phyloP scores from a whole-genome alignment of 2,888 invertebrate species.

The Acanthosoma haemorrhoidale region DNA sequence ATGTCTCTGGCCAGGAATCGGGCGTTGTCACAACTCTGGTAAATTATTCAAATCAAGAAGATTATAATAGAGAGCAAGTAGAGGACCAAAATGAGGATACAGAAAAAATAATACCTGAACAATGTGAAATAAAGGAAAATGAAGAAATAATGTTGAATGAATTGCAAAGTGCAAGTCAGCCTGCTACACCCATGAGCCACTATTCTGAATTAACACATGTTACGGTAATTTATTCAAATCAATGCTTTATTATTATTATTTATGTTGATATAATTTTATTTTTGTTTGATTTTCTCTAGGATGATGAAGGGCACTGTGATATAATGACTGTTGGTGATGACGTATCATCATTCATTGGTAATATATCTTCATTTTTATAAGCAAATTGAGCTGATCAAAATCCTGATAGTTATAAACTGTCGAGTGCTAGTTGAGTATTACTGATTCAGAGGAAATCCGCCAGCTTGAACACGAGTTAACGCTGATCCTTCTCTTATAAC shows the following conservation, averaged over 20 bases:
- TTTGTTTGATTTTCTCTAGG: background rate
- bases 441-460: too few relatives aligned
- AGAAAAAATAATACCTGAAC: conserved; percentile 18
- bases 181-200: conserved; percentile 13
- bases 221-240: background rate
- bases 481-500: too few relatives aligned
- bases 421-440: too few relatives aligned
- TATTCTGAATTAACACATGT: conserved; percentile 12
- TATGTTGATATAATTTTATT: background rate
- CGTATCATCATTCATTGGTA: too few relatives aligned
- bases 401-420: too few relatives aligned
- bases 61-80: conserved; percentile 22
- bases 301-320: background rate
- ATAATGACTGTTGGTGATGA: background rate
- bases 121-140: background rate
- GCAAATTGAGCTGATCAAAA: too few relatives aligned
- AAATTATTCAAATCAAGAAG: conserved; percentile 26
- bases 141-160: background rate
- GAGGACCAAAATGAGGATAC: conserved; percentile 29
- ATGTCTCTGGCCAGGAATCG: conserved; percentile 16
- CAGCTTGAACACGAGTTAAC: too few relatives aligned
- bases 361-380: too few relatives aligned
- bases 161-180: background rate
- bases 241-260: background rate
- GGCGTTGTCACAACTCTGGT: conserved; percentile 14